phyloP scores from a whole-genome alignment of 2,113 vertebrate species.

The Aegotheles bennettii region DNA sequence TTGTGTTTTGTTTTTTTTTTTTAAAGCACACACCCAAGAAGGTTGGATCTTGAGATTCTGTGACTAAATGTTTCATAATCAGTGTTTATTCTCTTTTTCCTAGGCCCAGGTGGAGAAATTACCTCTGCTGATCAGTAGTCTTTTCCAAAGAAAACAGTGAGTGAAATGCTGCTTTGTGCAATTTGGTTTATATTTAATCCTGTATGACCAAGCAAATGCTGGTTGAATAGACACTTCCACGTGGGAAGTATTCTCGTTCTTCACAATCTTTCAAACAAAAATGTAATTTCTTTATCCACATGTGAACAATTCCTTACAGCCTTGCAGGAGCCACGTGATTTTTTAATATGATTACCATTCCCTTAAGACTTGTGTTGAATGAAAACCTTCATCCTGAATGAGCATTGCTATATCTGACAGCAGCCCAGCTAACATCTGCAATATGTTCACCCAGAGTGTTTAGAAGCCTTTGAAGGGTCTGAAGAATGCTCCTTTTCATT shows the following conservation, averaged over 20 bases:
- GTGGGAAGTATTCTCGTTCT: background rate
- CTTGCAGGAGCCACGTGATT: background rate
- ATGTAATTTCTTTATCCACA: background rate
- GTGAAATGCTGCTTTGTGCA: background rate
- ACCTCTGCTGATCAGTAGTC: background rate
- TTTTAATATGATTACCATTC: background rate
- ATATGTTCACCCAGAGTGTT: background rate
- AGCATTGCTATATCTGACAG: background rate
- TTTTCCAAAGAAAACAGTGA: conserved; percentile 4
- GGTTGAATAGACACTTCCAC: background rate
- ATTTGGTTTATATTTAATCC: background rate
- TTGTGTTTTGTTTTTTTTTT: background rate
- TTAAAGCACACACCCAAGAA: background rate
- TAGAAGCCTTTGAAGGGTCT: background rate
- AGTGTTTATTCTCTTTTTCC: background rate
- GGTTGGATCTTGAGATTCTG: background rate
- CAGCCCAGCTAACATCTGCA: background rate
- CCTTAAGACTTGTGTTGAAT: background rate
- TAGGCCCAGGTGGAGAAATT: background rate
- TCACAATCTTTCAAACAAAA: background rate
- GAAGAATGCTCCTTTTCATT: background rate
- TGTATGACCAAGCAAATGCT: background rate
- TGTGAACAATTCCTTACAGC: background rate
- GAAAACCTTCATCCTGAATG: background rate
- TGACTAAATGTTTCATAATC: background rate